Evolutionary conservation across 2,797 vertebrate genomes (phyloP).

Genomic region (Hirundo rustica): DNA sequence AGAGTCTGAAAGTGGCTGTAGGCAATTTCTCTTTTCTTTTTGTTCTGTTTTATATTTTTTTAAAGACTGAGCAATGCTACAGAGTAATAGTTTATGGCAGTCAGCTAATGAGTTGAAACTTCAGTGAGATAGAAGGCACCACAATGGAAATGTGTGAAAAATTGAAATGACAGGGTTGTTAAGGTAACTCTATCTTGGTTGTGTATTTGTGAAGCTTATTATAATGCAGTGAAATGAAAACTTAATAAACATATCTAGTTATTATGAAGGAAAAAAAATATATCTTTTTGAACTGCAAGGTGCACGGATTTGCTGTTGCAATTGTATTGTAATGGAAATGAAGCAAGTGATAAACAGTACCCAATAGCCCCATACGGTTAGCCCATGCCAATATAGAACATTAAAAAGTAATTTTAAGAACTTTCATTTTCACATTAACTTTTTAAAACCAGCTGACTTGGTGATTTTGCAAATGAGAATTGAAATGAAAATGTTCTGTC

Average conservation of each 20-base stretch:
- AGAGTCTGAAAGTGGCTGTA: background rate
- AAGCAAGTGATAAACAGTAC: conserved; percentile 32
- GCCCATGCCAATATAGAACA: background rate
- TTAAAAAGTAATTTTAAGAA: conserved; percentile 61
- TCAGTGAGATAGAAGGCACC: background rate
- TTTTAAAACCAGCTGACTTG: conserved; percentile 28
- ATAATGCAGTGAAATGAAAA: conserved; percentile 39
- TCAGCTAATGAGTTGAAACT: conserved; percentile 62
- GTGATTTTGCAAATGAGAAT: conserved; percentile 38
- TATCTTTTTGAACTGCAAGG: background rate
- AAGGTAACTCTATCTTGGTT: conserved; percentile 42
- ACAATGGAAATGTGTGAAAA: conserved; percentile 61
- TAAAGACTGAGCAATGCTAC: conserved; percentile 1
- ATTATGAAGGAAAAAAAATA: background rate
- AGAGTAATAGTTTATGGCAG: conserved; percentile 59
- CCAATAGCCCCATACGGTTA: background rate
- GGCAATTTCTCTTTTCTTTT: background rate
- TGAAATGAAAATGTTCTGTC: conserved; percentile 51
- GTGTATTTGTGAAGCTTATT: conserved; percentile 50
- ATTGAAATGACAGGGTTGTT: conserved; percentile 62
- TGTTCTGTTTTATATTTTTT: background rate
- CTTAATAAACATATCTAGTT: conserved; percentile 35
- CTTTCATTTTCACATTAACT: conserved; percentile 42
- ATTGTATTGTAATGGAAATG: conserved; percentile 21
- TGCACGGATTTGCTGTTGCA: background rate